Evolutionary conservation across 2,888 invertebrate genomes (phyloP), one percentile per base, ranked within the genome.

Genomic region (Ellobium chinense): DNA sequence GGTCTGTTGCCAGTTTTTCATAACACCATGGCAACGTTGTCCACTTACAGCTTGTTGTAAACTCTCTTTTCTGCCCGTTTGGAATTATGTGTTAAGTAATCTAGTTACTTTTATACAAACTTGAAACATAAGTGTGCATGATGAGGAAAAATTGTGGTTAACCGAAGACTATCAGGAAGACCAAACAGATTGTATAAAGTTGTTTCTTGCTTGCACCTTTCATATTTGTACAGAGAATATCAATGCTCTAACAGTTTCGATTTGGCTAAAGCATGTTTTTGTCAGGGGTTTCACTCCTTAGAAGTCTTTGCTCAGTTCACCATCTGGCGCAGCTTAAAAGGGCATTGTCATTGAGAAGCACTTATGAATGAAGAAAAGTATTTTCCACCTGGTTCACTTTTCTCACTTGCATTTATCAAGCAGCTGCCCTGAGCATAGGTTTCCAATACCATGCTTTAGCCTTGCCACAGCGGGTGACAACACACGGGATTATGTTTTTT

Each of bases 201-300:
- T 78, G 46, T 66, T 81, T 69, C 73, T 80, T 79, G 83, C 83
- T 85, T 85, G 77, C 81, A 83, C 82, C 81, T 83, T 73, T 83
- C 78, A 81, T 77, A 76, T 82, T 78, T 85, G 84, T 85, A 83
- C 83, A 84, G 76, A 82, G 81, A 69, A 60, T 73, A 72, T 62
- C 29, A 60, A 27, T 68, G 56, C 74, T 80, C 39, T 34, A 80
- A 66, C 46, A 76, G 39, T 78, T 78, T 72, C 56, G 18, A 65
- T 34, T 14, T 37, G 27, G 21, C 37, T 54, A 56, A 80, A 80
- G 58, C 56, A 72, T 56, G 66, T 34, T 74, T 14, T 18, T 80
- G 73, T 39, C 29, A 56, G n/a, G 54, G 2, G 37, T 37, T 31
- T 37, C 54, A 62, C 31, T 37, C 21, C 54, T 46, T 1, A 31